Evolutionary conservation across 1,140 invertebrate species (phyloP).

Genomic region (Platyscapa corneri): DNA sequence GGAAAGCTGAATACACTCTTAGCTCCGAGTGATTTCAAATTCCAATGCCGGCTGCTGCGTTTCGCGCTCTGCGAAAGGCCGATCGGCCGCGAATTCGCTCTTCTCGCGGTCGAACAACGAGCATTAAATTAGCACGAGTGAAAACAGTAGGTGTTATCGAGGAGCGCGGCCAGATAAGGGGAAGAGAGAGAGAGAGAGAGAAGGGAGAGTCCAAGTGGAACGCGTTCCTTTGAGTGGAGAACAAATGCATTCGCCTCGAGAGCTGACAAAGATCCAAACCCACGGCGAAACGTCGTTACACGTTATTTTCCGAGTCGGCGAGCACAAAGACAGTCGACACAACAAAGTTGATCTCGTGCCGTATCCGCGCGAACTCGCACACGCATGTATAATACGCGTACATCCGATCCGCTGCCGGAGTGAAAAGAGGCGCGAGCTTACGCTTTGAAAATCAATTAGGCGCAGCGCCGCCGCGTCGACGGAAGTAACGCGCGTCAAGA

Average conservation of each 20-base stretch:
- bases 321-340: neutral
- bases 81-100: too few species aligned
- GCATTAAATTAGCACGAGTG: too few species aligned
- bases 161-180: too few species aligned
- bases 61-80: too few species aligned
- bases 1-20: too few species aligned
- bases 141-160: too few species aligned
- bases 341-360: neutral
- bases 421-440: constrained; percentile 44
- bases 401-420: constrained; percentile 36
- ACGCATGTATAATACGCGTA: neutral
- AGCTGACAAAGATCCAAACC: neutral
- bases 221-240: too few species aligned
- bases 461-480: constrained; percentile 54
- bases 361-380: neutral
- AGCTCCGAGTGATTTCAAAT: too few species aligned
- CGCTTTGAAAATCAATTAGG: constrained; percentile 65
- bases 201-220: too few species aligned
- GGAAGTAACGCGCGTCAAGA: constrained; percentile 61
- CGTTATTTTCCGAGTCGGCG: neutral
- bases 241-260: neutral
- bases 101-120: too few species aligned
- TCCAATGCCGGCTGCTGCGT: too few species aligned
- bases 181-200: too few species aligned
- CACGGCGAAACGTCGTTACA: neutral